Percentiles rank a stretch among this genome's conserved stretches.
phyloP scores from a whole-genome alignment of 2,113 vertebrate genomes.

The Podarcis cretensis region DNA sequence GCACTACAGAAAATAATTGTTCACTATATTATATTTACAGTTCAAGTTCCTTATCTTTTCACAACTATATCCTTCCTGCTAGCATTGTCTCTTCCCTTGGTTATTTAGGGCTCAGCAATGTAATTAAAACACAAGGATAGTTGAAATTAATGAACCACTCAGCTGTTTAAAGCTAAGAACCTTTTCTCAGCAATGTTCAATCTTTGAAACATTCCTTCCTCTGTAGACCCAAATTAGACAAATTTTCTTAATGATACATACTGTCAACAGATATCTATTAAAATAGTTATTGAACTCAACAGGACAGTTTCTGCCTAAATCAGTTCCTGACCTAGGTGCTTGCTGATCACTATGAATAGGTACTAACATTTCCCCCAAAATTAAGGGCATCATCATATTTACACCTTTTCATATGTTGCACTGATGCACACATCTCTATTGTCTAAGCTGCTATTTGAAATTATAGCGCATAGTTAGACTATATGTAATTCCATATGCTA shows the following conservation, averaged over 20 bases:
- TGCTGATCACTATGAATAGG: conserved; percentile 9
- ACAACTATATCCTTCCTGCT: conserved; percentile 49
- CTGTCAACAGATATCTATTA: conserved; percentile 1
- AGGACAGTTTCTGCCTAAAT: conserved; percentile 20
- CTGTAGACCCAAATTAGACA: conserved; percentile 32
- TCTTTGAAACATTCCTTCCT: not conserved
- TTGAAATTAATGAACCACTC: conserved; percentile 24
- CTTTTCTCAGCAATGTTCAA: conserved; percentile 36
- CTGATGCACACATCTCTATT: not conserved
- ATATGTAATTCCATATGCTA: too few relatives aligned
- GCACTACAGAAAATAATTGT: conserved; percentile 24
- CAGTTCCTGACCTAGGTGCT: not conserved
- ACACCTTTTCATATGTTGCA: not conserved
- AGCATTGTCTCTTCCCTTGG: conserved; percentile 39
- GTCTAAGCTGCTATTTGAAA: not conserved
- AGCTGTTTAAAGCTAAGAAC: conserved; percentile 38
- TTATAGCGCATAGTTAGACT: not conserved
- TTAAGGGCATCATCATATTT: not conserved
- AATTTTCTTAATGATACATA: not conserved
- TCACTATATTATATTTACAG: not conserved
- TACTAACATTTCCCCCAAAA: not conserved
- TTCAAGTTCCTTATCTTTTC: conserved; percentile 54
- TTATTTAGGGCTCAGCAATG: conserved; percentile 31
- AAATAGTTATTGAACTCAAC: conserved; percentile 30
- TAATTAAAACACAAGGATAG: conserved; percentile 53